Evolutionary conservation across 2,797 vertebrate genomes (phyloP), one percentile per base, ranked within the genome.

Genomic region (Catamblyrhynchus diadema): DNA sequence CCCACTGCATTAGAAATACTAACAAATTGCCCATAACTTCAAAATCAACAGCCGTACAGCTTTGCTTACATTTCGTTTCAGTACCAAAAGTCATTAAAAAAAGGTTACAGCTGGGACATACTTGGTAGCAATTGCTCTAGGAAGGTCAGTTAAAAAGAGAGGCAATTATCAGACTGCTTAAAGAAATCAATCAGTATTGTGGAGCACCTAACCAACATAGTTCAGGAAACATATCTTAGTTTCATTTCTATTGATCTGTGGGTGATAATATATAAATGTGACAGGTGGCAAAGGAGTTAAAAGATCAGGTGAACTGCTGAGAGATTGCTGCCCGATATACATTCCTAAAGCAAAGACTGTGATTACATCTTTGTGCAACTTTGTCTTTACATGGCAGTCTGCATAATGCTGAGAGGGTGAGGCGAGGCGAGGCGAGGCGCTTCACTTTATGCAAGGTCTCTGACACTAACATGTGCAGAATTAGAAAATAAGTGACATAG

Each of bases 161-260:
- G 39, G 12, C 66, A 95, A 87, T 93, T 94, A 74, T 71, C 84
- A 62, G 59, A 92, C 91, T 89, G 35, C 41, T 42, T 88, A 96
- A 94, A 95, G 28, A 66, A 94, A 88, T 86, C 67, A 88, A 45
- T 94, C 66, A 28, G 25, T 73, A 60, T 27, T 62, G 19, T 84
- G 42, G 27, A 53, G 23, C 30, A 81, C 85, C 51, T 53, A 64
- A 86, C 69, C 16, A 6, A 73, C 47, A 74, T 53, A 75, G 61
- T 72, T 77, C 88, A 93, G 53, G 62, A 81, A 91, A 60, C 6
- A 27, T 62, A 79, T 66, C 81, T 86, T 96, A 42, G 37, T 89
- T 88, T 84, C 72, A 67, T 82, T 96, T 88, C 64, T 57, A 66
- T 75, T 93, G 74, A 94, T 62, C 19, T 12, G 53, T 5, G 21